Evolutionary conservation across 2,888 invertebrate species (phyloP).

Genomic region (Congeria kusceri): DNA sequence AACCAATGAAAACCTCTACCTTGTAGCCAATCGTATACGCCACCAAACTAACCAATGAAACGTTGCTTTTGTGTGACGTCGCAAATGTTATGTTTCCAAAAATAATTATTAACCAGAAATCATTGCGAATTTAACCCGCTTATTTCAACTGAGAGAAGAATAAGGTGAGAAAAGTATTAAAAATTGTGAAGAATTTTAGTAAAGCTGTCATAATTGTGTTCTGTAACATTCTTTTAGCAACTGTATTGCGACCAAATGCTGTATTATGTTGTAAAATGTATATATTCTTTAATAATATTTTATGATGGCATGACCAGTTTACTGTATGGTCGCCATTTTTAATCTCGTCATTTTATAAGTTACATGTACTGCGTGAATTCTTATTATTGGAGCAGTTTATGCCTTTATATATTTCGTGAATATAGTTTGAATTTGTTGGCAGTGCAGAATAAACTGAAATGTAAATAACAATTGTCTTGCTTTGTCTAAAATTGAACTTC

Average conservation of each 20-base stretch:
- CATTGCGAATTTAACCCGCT: conserved; percentile 56
- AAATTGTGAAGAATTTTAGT: neutral
- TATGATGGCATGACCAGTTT: neutral
- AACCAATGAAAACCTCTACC: conserved; percentile 56
- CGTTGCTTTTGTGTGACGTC: conserved; percentile 32
- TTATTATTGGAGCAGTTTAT: too few relatives aligned
- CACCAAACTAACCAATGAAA: conserved; percentile 52
- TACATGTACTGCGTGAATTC: too few relatives aligned
- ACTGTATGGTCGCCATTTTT: neutral
- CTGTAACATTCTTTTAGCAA: neutral
- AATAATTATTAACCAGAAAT: conserved; percentile 53
- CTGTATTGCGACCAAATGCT: neutral
- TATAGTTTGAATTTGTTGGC: too few relatives aligned
- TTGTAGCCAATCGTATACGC: conserved; percentile 55
- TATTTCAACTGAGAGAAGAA: conserved; percentile 35
- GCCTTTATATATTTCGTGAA: too few relatives aligned
- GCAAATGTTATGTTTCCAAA: conserved; percentile 25
- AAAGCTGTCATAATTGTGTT: neutral
- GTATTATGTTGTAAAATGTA: too few relatives aligned
- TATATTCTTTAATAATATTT: too few relatives aligned
- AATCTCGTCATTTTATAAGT: neutral
- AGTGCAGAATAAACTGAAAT: too few relatives aligned
- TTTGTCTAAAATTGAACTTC: too few relatives aligned
- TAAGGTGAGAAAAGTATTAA: conserved; percentile 36
- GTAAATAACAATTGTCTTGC: too few relatives aligned